Conservation (phyloP, 2,888 invertebrate genomes). For the Diloba caeruleocephala region DNA sequence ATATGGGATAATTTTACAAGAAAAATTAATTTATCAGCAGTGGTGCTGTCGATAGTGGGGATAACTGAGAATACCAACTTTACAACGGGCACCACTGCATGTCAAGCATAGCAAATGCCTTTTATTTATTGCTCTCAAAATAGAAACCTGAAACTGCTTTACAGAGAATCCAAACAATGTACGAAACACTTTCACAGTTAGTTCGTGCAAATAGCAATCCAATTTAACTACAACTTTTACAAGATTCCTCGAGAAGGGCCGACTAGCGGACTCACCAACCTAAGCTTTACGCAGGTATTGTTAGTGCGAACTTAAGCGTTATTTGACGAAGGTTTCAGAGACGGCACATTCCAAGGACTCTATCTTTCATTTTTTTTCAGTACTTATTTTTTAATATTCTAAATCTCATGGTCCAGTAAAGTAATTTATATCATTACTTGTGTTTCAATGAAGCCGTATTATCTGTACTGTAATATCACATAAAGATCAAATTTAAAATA, state of each 20-base stretch:
- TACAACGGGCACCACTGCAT: constrained; percentile 23
- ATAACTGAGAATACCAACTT: too few species aligned
- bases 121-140: constrained; percentile 48
- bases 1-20: too few species aligned
- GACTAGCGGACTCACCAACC: constrained; percentile 27
- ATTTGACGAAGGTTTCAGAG: constrained; percentile 39
- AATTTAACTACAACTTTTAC: constrained; percentile 52
- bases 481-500: too few species aligned
- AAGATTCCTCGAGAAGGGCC: constrained; percentile 34
- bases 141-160: constrained; percentile 44
- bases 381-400: constrained; percentile 21
- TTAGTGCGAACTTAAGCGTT: constrained; percentile 42
- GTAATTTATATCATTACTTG: not conserved
- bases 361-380: constrained; percentile 26
- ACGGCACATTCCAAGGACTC: constrained; percentile 35
- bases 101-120: constrained; percentile 48
- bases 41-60: too few species aligned
- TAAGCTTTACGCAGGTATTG: constrained; percentile 48
- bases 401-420: not conserved
- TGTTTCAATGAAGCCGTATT: not conserved
- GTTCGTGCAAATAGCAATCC: constrained; percentile 40
- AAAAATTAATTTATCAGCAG: too few species aligned
- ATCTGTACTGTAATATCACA: not conserved
- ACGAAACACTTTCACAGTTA: constrained; percentile 27
- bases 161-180: constrained; percentile 44